Evolutionary conservation across 1,140 invertebrate genomes (phyloP).

Genomic region (Ceratosolen solmsi): DNA sequence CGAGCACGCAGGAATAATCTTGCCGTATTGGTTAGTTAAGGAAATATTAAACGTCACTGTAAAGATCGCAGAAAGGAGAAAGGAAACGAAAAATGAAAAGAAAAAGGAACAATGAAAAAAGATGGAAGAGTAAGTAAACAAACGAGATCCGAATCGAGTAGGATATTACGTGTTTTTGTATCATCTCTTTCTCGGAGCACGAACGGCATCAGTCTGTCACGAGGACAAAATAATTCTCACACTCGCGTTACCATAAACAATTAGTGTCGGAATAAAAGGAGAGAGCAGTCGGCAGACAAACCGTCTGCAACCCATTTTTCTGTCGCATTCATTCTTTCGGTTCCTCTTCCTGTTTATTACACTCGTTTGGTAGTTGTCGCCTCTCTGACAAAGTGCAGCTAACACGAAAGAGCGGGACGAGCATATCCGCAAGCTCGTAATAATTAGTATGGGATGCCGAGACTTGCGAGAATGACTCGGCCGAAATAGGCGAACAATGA

Average conservation of each 20-base stretch:
- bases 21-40: too few relatives aligned
- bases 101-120: too few relatives aligned
- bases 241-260: conserved; percentile 1
- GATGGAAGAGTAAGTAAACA: too few relatives aligned
- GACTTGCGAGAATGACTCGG: neutral
- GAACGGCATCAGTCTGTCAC: neutral
- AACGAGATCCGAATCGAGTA: too few relatives aligned
- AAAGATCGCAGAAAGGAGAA: too few relatives aligned
- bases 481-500: conserved; percentile 28
- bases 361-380: conserved; percentile 4
- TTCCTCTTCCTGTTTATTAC: neutral
- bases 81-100: too few relatives aligned
- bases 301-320: conserved; percentile 40
- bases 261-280: conserved; percentile 40
- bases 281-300: neutral
- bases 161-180: too few relatives aligned
- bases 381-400: neutral
- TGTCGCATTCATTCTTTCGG: neutral
- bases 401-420: too few relatives aligned
- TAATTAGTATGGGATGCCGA: conserved; percentile 37
- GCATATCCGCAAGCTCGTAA: conserved; percentile 13
- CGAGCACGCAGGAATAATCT: too few relatives aligned
- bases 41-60: too few relatives aligned
- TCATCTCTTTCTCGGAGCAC: too few relatives aligned
- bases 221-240: conserved; percentile 31